Evolutionary conservation across 2,113 vertebrate genomes (phyloP).

Genomic region (Gallinago undulata): DNA sequence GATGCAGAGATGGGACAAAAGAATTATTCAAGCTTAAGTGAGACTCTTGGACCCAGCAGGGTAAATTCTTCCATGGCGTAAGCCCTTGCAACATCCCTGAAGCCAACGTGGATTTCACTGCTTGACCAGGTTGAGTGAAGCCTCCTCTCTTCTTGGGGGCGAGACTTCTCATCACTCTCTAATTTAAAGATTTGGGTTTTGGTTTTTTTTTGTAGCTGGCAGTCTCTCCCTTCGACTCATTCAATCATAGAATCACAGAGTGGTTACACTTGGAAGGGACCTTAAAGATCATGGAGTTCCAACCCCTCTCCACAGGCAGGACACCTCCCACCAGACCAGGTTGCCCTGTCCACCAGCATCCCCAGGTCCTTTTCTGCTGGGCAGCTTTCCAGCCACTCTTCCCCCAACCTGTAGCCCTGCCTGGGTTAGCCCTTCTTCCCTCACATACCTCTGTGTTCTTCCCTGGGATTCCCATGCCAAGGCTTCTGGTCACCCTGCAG

Average conservation of each 20-base stretch:
- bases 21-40: constrained; percentile 20
- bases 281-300: too few species aligned
- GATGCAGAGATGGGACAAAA: neutral
- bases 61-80: neutral
- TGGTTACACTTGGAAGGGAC: too few species aligned
- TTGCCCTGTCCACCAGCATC: too few species aligned
- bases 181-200: neutral
- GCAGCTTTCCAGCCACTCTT: too few species aligned
- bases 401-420: too few species aligned
- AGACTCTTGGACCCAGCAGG: neutral
- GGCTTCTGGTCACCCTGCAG: neutral
- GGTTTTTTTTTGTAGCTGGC: neutral
- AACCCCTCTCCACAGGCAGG: too few species aligned
- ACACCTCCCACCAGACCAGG: too few species aligned
- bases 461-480: neutral
- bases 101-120: neutral
- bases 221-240: neutral
- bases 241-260: neutral
- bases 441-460: neutral
- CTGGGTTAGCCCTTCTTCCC: neutral
- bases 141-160: rapidly evolving
- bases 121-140: neutral
- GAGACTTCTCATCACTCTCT: neutral
- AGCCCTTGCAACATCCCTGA: neutral
- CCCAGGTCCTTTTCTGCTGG: too few species aligned